Percentiles rank a stretch among this genome's conserved stretches.
Conservation (phyloP, 2,797 vertebrate genomes). For the Acropternis orthonyx region DNA sequence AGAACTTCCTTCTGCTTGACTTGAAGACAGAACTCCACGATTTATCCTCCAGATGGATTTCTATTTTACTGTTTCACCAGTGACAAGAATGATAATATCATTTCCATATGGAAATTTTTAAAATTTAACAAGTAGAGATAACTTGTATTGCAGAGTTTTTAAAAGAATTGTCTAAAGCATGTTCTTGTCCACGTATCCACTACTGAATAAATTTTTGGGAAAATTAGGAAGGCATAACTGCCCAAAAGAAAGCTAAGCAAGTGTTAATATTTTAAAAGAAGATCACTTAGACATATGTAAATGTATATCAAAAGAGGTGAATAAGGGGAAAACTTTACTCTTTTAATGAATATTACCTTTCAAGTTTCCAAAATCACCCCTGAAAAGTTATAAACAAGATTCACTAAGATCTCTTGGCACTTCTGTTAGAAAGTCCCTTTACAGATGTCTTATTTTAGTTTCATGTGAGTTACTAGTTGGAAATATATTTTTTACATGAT, state of each 20-base stretch:
- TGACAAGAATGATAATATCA: not conserved
- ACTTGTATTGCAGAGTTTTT: not conserved
- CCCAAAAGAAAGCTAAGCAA: not conserved
- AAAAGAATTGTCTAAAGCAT: not conserved
- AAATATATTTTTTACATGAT: not conserved
- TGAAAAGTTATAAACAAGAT: not conserved
- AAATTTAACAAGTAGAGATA: not conserved
- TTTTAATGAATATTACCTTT: not conserved
- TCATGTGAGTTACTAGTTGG: not conserved
- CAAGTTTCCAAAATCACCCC: not conserved
- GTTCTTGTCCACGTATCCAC: not conserved
- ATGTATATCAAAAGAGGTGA: not conserved
- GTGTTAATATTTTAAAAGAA: not conserved
- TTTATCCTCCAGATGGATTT: not conserved
- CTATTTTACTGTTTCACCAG: not conserved
- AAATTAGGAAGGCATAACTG: not conserved
- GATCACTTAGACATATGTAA: not conserved
- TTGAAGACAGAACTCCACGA: not conserved
- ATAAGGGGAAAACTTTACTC: not conserved
- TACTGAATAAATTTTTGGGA: not conserved
- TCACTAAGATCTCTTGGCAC: not conserved
- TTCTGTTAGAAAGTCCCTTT: not conserved
- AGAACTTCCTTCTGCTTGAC: not conserved
- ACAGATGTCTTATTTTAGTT: not conserved
- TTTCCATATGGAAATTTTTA: not conserved